Evolutionary conservation across 2,113 vertebrate genomes (phyloP).

Genomic region (Acrocephalus arundinaceus): DNA sequence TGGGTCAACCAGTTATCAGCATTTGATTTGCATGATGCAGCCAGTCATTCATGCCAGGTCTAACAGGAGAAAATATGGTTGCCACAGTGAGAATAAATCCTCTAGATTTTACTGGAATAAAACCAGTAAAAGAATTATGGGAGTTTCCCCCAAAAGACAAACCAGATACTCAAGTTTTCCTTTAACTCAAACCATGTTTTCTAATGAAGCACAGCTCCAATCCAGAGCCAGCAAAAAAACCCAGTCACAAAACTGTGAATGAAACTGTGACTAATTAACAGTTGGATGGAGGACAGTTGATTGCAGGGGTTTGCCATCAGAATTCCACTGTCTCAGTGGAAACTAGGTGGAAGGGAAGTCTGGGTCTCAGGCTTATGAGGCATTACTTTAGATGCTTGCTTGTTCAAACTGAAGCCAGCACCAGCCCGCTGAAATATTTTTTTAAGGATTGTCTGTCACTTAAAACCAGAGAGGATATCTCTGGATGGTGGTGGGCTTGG

Average conservation of each 20-base stretch:
- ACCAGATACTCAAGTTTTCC: background rate
- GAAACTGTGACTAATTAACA: background rate
- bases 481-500: background rate
- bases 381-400: background rate
- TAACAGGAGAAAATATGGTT: background rate
- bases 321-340: background rate
- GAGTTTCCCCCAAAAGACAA: background rate
- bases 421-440: background rate
- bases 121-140: background rate
- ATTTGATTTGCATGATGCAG: background rate
- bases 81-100: background rate
- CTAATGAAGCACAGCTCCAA: background rate
- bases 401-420: background rate
- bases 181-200: background rate
- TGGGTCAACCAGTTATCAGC: background rate
- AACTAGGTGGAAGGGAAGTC: background rate
- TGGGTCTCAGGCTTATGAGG: background rate
- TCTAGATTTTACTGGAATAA: background rate
- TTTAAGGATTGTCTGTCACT: background rate
- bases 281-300: background rate
- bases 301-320: background rate
- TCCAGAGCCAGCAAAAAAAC: background rate
- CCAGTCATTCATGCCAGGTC: background rate
- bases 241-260: background rate
- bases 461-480: background rate